Percentiles rank a stretch among this genome's conserved stretches.
Evolutionary conservation across 2,797 vertebrate genomes (phyloP).

Genomic region (Balearica regulorum): DNA sequence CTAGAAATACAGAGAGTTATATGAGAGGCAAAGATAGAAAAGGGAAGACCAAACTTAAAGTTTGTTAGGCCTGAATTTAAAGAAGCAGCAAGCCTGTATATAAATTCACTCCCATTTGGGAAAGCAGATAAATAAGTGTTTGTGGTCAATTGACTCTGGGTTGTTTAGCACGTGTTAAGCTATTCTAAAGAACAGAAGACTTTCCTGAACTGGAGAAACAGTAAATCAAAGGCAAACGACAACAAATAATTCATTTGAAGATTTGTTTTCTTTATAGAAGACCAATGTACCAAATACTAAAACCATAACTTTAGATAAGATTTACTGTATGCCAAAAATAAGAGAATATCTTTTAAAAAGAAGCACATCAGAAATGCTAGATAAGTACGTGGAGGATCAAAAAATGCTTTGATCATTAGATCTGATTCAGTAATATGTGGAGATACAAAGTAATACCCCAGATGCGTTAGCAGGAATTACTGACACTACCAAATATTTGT

Average conservation of each 20-base stretch:
- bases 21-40: neutral
- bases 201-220: neutral
- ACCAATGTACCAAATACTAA: neutral
- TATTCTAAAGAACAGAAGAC: neutral
- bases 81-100: neutral
- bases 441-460: neutral
- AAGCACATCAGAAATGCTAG: neutral
- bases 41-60: neutral
- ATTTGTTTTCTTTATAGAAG: neutral
- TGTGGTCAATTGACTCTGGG: neutral
- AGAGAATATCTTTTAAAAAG: neutral
- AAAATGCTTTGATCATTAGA: neutral
- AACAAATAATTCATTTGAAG: neutral
- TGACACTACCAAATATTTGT: neutral
- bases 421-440: neutral
- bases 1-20: neutral
- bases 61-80: neutral
- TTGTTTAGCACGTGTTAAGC: neutral
- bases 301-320: neutral
- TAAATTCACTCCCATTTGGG: neutral
- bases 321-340: neutral
- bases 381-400: neutral
- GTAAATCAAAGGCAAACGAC: neutral
- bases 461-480: neutral
- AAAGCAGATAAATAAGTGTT: neutral